Evolutionary conservation across 2,888 invertebrate genomes (phyloP), one percentile per base, ranked within the genome.

Genomic region (Dioctria linearis): DNA sequence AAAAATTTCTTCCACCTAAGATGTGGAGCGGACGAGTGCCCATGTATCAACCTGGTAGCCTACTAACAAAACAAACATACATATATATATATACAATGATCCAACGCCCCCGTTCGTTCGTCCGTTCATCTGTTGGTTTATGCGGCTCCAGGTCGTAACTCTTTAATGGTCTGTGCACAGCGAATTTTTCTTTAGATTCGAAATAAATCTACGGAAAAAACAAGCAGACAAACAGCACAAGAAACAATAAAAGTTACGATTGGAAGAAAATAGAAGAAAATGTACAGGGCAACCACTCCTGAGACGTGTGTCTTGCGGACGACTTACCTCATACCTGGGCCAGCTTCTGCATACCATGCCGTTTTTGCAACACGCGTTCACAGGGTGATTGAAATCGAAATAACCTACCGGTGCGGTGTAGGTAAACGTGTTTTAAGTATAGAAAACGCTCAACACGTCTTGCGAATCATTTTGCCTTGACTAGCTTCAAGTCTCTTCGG

Each of bases 301-400:
- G 76, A 49, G 63, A 76, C 76, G 76, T 76, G 76, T 76, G 76
- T 46, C 76, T 76, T 46, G 76, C 76, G 76, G 63, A 49, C 76
- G 76, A 63, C 76, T 63, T 63, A 63, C 76, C 61, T 63, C 76
- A 25, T 76, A 76, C 76, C 63, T 76, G 42, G 39, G 39, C 39
- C 51, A 49, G 51, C 76, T 76, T 61, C 76, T 76, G 76, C 61
- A 59, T 42, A 42, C 13, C 63, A 49, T 57, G 46, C 63, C 37
- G 37, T 63, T 49, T 37, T 25, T 25, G 63, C 43, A 63, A 63
- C 76, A 76, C 76, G 63, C 76, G 76, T 63, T 63, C 63, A 63
- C 76, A 63, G 63, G 76, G 76, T 76, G 76, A 76, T 76, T 76
- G 76, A 76, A 76, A 76, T 76, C 63, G 76, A 46, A 76, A 76